Base-by-base conservation (phyloP, 2,888 invertebrate genomes). In the Eulithis prunata region DNA sequence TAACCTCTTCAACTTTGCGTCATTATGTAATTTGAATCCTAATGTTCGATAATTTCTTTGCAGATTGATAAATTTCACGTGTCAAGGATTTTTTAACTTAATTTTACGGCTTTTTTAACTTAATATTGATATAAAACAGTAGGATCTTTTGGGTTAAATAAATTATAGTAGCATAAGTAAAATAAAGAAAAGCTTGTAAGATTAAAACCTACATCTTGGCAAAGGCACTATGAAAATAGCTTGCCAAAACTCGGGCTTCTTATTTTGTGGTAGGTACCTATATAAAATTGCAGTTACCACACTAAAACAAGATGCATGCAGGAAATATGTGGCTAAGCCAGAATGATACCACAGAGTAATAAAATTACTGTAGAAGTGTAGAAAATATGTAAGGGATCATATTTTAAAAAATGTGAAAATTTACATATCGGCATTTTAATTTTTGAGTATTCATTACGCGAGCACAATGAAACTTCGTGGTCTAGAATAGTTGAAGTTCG, bases 1-100 rank as follows among this genome's bases (percentile, higher is more conserved):
- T 69, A 66, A 70, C 66, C 68, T 70, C 68, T 62, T 69, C 64
- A 69, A 64, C 54, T 64, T 58, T 53, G 56, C 64, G 70, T 63
- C 68, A 71, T 60, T 58, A 58, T 51, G 64, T 52, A 62, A 68
- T 62, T 62, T 61, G 58, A 60, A 71, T 58, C 57, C 47, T 51
- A 49, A 71, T 71, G 45, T 62, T 57, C 46, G 14, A 56, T 53
- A 53, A 64, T 64, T 61, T 65, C 66, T 13, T 64, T 66, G 69
- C 46, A 57, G 68, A 68, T 63, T 63, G 32, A 56, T 64, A 55
- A 36, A 32, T 56, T 56, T 47, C 66, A 28, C 62, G 43, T 46
- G 57, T 62, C 66, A 62, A 62, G 58, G 51, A 62, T 32, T 57
- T 43, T 41, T 57, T 36, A 57, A 14, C 54, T 28, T 47, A 28